Conservation (phyloP, 2,797 vertebrate species). For the Pangasius djambal region DNA sequence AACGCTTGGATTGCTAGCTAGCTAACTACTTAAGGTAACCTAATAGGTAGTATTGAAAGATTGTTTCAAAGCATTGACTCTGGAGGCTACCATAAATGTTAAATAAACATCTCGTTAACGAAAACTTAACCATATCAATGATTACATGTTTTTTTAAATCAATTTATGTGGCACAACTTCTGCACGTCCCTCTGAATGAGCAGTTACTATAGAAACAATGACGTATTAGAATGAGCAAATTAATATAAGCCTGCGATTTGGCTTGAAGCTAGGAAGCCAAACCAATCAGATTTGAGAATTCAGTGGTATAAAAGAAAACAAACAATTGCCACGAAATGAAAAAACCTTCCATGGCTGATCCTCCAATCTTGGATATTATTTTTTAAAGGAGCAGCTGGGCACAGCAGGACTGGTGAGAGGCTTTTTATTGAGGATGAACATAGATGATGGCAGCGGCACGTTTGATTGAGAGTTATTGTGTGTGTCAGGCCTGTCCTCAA, state of each 20-base stretch:
- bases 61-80: not conserved
- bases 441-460: conserved; percentile 56
- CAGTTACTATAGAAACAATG: not conserved
- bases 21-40: not conserved
- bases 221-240: not conserved
- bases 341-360: not conserved
- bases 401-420: conserved; percentile 63
- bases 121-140: not conserved
- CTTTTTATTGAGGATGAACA: conserved; percentile 53
- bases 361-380: conserved; percentile 17
- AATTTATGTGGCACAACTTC: not conserved
- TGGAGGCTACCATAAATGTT: not conserved
- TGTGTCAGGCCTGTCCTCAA: conserved; percentile 61
- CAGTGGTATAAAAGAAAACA: not conserved
- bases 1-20: not conserved
- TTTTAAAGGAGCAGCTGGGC: conserved; percentile 46
- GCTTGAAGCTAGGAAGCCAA: not conserved
- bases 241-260: too few relatives aligned
- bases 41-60: not conserved
- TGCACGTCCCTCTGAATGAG: not conserved
- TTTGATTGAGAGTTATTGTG: conserved; percentile 67
- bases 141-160: not conserved
- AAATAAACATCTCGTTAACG: not conserved
- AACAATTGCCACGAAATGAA: not conserved
- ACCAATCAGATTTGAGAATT: not conserved